Evolutionary conservation across 2,888 invertebrate species (phyloP), one percentile per base, ranked within the genome.

Genomic region (Drosophila histrio): DNA sequence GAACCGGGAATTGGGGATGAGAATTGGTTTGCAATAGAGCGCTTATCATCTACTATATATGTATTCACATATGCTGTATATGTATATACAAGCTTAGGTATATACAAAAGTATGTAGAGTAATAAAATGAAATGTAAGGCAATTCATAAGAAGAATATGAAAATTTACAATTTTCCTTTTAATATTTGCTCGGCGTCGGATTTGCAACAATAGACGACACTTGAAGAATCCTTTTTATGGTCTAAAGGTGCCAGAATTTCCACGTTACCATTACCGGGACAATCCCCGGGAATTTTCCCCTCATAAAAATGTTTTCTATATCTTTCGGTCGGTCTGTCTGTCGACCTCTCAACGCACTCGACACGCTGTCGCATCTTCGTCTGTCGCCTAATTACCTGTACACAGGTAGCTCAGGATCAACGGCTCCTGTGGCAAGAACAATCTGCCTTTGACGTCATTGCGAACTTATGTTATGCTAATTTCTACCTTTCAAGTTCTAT

Each of bases 391-490:
- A 76, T 76, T 76, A 64, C 72, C 77, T 64, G 54, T 36, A 17
- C n/a, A 4, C 50, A 34, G 38, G 41, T 38, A 24, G 50, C 9
- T n/a, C 54, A 49, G 67, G 41, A 61, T 43, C 47, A 30, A 1
- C 49, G 41, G 41, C 62, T 66, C 21, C 49, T 3, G 9, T 17
- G 8, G 15, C 28, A 53, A 22, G 15, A 22, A 17, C 24, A n/a
- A n/a, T n/a, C n/a, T 8, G 38, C 60, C n/a, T n/a, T 56, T 71
- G 86, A 79, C 86, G 86, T 79, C 83, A 79, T 39, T 41, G 52
- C 50, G 58, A 86, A 46, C 73, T 87, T 87, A 77, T 67, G 63
- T 67, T 77, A 83, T 84, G 87, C 78, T 80, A 87, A 87, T 81
- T 87, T 69, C 19, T 41, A 52, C 39, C 63, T 63, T 74, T 83